Evolutionary conservation across 2,888 invertebrate genomes (phyloP).

Genomic region (Ophioninae sp.): DNA sequence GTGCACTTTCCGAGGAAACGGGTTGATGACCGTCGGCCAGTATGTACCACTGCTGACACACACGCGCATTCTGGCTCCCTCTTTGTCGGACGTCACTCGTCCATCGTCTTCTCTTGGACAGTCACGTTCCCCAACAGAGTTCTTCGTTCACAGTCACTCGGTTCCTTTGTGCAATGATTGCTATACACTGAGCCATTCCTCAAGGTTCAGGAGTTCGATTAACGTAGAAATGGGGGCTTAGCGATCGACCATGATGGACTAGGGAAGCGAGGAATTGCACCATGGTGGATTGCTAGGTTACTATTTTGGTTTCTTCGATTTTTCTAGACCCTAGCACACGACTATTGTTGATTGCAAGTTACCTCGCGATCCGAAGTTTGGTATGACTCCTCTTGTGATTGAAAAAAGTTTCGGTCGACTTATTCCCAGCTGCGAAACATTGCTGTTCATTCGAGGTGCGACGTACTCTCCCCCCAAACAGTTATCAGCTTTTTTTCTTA

Average conservation of each 20-base stretch:
- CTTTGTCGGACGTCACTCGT: conserved; percentile 49
- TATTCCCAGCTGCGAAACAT: conserved; percentile 16
- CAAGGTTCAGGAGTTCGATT: conserved; percentile 50
- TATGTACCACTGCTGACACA: conserved; percentile 65
- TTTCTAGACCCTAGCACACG: too few relatives aligned
- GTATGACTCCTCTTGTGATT: too few relatives aligned
- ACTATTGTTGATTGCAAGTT: too few relatives aligned
- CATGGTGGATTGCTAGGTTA: too few relatives aligned
- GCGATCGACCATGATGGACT: too few relatives aligned
- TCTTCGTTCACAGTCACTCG: conserved; percentile 35
- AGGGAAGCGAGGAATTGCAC: too few relatives aligned
- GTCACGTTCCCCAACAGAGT: conserved; percentile 53
- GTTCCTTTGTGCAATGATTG: conserved; percentile 11
- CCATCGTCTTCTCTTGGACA: conserved; percentile 46
- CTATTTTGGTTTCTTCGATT: too few relatives aligned
- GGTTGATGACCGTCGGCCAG: conserved; percentile 72
- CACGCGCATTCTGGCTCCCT: conserved; percentile 51
- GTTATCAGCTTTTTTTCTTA: conserved; percentile 41
- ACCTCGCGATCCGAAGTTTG: too few relatives aligned
- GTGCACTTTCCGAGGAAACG: conserved; percentile 68
- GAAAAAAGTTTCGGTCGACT: too few relatives aligned
- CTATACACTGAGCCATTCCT: conserved; percentile 39
- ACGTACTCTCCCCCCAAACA: conserved; percentile 22
- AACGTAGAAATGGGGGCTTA: conserved; percentile 49
- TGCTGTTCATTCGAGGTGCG: conserved; percentile 55